phyloP scores from a whole-genome alignment of 2,888 invertebrate species.

The Drosophila kuntzei region DNA sequence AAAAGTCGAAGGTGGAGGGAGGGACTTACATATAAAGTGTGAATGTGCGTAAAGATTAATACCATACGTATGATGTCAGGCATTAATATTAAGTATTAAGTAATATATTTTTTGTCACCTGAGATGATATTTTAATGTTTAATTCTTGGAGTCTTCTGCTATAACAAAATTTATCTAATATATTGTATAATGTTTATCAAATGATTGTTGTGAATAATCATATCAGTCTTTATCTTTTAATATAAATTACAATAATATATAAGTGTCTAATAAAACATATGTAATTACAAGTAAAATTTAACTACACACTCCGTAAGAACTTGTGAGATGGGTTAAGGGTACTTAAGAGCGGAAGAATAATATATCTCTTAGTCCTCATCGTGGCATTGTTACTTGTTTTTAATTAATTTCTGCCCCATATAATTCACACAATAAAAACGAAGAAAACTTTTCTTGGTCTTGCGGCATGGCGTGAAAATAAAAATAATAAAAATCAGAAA shows the following conservation, averaged over 20 bases:
- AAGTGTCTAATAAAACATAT: slow-evolving; percentile 6
- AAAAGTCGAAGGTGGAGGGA: slow-evolving; percentile 14
- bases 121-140: neutral
- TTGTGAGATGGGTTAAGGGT: neutral
- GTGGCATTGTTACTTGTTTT: slow-evolving; percentile 46
- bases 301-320: neutral
- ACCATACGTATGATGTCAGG: slow-evolving; percentile 25
- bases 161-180: too few relatives aligned
- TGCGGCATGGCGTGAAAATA: slow-evolving; percentile 76
- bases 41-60: slow-evolving; percentile 37
- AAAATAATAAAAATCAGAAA: slow-evolving; percentile 58
- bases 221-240: neutral
- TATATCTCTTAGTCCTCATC: neutral
- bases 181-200: too few relatives aligned
- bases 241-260: neutral
- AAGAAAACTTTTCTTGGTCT: slow-evolving; percentile 17
- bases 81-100: slow-evolving; percentile 17
- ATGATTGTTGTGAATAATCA: too few relatives aligned
- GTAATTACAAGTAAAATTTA: slow-evolving; percentile 10
- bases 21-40: slow-evolving; percentile 39
- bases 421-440: slow-evolving; percentile 17
- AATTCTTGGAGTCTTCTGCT: too few relatives aligned
- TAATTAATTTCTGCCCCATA: slow-evolving; percentile 71
- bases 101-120: slow-evolving; percentile 12
- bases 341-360: neutral